Percentiles rank a stretch among this genome's conserved stretches.
These are phyloP conservation scores for Eudorcas thomsonii DNA, from an alignment of 2,113 vertebrate genomes.

Conservation along the genomic window DNA sequence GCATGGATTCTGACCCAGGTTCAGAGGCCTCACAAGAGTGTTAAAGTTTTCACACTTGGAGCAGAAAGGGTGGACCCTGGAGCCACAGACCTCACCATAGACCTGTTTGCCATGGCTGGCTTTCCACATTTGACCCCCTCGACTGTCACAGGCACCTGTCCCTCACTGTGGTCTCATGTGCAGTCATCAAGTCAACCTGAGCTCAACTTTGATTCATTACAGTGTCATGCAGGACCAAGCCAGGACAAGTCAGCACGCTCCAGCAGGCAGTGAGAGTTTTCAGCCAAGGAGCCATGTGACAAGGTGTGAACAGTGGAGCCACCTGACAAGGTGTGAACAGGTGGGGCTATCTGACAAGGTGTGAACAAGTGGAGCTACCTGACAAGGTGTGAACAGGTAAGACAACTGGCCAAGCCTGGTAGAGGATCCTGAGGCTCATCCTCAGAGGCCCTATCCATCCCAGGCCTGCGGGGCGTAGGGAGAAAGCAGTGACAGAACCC, in stretches of 20 bases:
- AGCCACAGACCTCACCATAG: not conserved
- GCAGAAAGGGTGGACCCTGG: not conserved
- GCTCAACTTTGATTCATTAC: not conserved
- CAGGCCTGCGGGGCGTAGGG: accelerated
- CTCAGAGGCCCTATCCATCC: not conserved
- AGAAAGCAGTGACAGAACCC: not conserved
- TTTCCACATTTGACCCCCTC: not conserved
- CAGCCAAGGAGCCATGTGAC: no score
- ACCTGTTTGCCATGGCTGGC: not conserved
- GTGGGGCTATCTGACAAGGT: accelerated
- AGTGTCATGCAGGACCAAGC: not conserved
- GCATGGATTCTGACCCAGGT: not conserved
- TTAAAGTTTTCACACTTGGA: not conserved
- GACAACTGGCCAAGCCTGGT: not conserved
- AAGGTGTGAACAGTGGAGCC: not conserved
- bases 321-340: not conserved
- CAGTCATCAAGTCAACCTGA: not conserved
- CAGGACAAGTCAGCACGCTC: not conserved
- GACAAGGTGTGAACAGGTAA: not conserved
- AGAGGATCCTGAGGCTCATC: not conserved
- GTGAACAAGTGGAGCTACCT: not conserved
- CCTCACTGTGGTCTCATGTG: accelerated
- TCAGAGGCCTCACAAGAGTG: not conserved
- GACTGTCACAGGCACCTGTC: not conserved
- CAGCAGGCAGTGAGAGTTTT: not conserved